Evolutionary conservation across 2,113 vertebrate genomes (phyloP).

Genomic region (Chaetodon trifascialis): DNA sequence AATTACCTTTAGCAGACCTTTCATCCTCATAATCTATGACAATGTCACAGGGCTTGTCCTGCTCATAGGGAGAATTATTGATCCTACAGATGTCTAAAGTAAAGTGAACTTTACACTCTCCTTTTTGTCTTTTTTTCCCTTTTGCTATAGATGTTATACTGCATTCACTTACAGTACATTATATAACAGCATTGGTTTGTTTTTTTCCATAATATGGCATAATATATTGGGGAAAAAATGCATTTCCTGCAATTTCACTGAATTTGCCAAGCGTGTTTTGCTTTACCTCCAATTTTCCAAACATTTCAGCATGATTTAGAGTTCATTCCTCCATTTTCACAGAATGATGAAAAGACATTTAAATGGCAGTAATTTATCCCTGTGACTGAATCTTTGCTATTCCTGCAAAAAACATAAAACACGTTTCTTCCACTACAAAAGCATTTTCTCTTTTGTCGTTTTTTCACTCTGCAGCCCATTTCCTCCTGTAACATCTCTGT

Average conservation of each 20-base stretch:
- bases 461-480: constrained; percentile 38
- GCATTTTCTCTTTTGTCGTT: constrained; percentile 50
- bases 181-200: background rate
- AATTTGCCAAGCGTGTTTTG: constrained; percentile 16
- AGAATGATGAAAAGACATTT: constrained; percentile 51
- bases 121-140: background rate
- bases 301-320: constrained; percentile 48
- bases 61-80: constrained; percentile 80
- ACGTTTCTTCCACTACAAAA: constrained; percentile 49
- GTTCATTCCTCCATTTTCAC: constrained; percentile 42
- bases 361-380: constrained; percentile 46
- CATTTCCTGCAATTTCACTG: constrained; percentile 4
- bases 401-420: constrained; percentile 47
- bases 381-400: constrained; percentile 39
- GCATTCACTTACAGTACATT: background rate
- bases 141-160: background rate
- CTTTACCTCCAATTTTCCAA: constrained; percentile 18
- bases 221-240: background rate
- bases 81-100: constrained; percentile 41
- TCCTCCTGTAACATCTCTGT: constrained; percentile 51
- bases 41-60: constrained; percentile 72
- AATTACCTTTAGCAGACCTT: constrained; percentile 76
- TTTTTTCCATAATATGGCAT: background rate
- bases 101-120: background rate
- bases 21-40: constrained; percentile 79